Percentiles rank a stretch among this genome's conserved stretches.
Conservation (phyloP, 2,113 vertebrate genomes). For the Clarias batrachus region DNA sequence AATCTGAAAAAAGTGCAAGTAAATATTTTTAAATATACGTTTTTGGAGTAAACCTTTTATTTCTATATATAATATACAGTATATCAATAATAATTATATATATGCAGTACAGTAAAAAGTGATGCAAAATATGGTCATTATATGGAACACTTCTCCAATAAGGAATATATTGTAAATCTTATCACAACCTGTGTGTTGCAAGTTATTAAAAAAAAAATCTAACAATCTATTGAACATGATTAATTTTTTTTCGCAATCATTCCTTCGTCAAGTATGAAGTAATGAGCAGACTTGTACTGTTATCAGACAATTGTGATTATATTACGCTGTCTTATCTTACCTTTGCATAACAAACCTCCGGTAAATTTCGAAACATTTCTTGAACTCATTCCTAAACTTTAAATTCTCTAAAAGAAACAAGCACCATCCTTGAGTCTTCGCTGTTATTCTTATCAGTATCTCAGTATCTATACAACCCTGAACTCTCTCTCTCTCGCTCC, state of each 20-base stretch:
- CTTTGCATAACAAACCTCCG: not conserved
- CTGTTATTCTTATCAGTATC: not conserved
- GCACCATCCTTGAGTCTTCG: not conserved
- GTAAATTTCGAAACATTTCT: conserved; percentile 20
- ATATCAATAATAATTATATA: no score
- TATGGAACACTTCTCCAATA: not conserved
- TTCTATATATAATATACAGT: no score
- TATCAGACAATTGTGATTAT: not conserved
- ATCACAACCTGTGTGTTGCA: not conserved
- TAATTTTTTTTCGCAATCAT: not conserved
- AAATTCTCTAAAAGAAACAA: not conserved
- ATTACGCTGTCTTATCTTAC: not conserved
- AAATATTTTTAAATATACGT: not conserved
- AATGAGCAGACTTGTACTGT: not conserved
- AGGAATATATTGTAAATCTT: not conserved
- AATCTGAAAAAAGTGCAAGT: not conserved
- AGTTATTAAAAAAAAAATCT: not conserved
- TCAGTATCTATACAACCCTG: conserved; percentile 27
- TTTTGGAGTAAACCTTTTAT: not conserved
- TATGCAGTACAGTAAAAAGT: not conserved
- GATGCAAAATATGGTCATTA: not conserved
- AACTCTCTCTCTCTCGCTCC: conserved; percentile 6
- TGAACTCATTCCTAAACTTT: conserved; percentile 16
- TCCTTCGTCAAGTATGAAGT: not conserved
- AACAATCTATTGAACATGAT: not conserved